phyloP scores from a whole-genome alignment of 2,113 vertebrate species.

The Dermatemys mawii region DNA sequence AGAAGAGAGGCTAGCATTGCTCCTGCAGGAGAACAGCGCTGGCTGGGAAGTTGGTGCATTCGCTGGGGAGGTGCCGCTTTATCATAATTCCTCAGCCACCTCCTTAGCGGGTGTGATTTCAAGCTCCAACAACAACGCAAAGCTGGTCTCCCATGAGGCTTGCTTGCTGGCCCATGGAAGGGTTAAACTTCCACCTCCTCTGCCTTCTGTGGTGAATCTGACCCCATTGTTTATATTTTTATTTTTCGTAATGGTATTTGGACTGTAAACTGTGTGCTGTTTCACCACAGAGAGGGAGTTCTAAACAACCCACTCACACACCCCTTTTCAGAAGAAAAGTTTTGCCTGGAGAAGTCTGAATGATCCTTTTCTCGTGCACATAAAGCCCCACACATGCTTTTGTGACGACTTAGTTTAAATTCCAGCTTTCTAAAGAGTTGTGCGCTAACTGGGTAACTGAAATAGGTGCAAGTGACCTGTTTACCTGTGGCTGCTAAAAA shows the following conservation, averaged over 20 bases:
- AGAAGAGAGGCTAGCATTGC: neutral
- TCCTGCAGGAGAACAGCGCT: fast-evolving
- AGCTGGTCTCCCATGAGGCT: neutral
- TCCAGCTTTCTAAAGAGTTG: neutral
- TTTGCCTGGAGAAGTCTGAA: neutral
- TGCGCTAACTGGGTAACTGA: constrained; percentile 19
- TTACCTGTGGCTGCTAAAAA: neutral
- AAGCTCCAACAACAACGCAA: neutral
- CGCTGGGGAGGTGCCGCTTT: neutral
- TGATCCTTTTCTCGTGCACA: neutral
- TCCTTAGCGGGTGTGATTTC: neutral
- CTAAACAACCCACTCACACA: neutral
- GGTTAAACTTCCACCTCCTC: neutral
- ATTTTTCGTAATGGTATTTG: neutral
- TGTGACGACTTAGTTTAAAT: neutral
- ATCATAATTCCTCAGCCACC: neutral
- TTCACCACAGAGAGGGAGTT: neutral
- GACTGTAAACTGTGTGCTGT: neutral
- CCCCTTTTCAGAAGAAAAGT: neutral
- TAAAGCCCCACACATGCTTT: neutral
- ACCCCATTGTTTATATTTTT: neutral
- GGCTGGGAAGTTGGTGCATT: fast-evolving
- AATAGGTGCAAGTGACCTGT: neutral
- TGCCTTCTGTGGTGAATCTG: neutral
- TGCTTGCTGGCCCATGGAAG: neutral